Evolutionary conservation across 2,797 vertebrate genomes (phyloP).

Genomic region (Manis javanica): DNA sequence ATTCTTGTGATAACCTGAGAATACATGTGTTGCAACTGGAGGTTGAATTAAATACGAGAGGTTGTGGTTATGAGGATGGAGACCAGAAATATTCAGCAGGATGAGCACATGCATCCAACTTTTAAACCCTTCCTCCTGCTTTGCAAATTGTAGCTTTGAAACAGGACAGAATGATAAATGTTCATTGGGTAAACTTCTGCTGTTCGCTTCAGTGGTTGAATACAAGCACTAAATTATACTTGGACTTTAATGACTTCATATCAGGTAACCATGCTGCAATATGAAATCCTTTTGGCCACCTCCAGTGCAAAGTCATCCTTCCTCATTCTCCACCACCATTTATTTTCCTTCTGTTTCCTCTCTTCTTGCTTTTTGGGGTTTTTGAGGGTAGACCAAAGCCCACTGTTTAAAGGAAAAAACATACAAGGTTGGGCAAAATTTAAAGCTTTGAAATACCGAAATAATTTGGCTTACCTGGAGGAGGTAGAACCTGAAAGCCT

Average conservation of each 20-base stretch:
- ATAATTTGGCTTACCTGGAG: neutral
- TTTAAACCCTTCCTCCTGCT: neutral
- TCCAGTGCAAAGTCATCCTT: neutral
- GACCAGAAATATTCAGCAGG: neutral
- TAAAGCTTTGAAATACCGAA: constrained; percentile 32
- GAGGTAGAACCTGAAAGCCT: neutral
- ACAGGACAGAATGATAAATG: neutral
- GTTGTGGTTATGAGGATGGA: neutral
- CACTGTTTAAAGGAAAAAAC: neutral
- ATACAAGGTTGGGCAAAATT: neutral
- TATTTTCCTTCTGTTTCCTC: neutral
- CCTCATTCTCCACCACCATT: neutral
- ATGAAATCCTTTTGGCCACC: neutral
- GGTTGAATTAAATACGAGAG: neutral
- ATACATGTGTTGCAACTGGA: neutral
- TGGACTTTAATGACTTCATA: neutral
- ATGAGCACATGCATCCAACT: neutral
- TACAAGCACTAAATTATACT: neutral
- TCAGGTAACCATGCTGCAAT: neutral
- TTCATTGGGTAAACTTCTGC: neutral
- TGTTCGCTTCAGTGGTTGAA: neutral
- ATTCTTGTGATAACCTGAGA: neutral
- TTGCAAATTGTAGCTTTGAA: neutral
- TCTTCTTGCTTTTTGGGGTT: neutral
- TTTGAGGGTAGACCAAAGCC: neutral